phyloP scores from a whole-genome alignment of 1,140 invertebrate genomes.

The Lepidurus packardi region DNA sequence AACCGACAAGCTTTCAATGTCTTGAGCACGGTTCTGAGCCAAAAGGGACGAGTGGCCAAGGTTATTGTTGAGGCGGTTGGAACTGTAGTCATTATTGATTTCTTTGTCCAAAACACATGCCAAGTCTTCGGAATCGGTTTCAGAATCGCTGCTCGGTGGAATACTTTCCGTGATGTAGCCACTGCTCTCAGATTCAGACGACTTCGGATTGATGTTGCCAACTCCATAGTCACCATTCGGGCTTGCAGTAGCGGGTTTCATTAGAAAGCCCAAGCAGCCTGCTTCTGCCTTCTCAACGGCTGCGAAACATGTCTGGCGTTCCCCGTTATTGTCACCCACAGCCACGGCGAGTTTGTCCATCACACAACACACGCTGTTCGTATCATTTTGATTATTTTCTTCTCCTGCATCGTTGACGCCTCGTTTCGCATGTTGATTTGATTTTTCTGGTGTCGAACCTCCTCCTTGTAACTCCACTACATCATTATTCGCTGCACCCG shows the following conservation, averaged over 20 bases:
- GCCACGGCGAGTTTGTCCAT: neutral
- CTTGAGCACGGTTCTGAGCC: neutral
- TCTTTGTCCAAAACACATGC: neutral
- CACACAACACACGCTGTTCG: neutral
- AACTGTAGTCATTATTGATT: neutral
- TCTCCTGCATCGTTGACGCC: neutral
- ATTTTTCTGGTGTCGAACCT: neutral
- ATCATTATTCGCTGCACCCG: neutral
- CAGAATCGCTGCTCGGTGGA: slow-evolving; percentile 5
- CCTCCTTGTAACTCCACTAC: neutral
- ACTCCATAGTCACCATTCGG: neutral
- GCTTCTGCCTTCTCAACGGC: neutral
- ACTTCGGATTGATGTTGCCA: neutral
- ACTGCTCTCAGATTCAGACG: neutral
- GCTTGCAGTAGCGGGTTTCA: neutral
- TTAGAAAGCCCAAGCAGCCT: neutral
- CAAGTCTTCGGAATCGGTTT: neutral
- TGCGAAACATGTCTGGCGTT: neutral
- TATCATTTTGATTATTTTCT: neutral
- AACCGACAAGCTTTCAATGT: neutral
- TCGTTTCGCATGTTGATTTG: neutral
- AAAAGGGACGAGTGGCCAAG: neutral
- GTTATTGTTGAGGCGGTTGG: neutral
- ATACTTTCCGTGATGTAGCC: neutral
- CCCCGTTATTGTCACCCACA: neutral